A percentile compares a stretch with the other conserved stretches of the same genome.
phyloP scores from a whole-genome alignment of 2,113 vertebrate genomes.

The Alectura lathami region DNA sequence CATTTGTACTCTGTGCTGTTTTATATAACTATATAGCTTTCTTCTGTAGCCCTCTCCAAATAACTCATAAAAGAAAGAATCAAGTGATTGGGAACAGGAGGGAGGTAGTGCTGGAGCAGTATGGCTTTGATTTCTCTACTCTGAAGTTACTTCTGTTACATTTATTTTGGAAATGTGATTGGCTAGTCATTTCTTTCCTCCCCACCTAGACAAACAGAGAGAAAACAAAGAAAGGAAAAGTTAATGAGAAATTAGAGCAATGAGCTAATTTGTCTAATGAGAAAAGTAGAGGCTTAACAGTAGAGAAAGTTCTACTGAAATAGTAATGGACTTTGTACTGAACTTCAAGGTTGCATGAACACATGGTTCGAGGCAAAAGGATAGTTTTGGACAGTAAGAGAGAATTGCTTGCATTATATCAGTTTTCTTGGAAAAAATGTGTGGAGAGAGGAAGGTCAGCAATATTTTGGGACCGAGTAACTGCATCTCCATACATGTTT shows the following conservation, averaged over 20 bases:
- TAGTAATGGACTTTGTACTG: not conserved
- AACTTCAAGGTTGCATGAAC: not conserved
- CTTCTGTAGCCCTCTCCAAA: accelerated
- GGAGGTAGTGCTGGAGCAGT: not conserved
- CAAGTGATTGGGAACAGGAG: not conserved
- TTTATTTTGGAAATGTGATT: not conserved
- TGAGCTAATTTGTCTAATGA: no score
- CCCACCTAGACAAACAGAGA: not conserved
- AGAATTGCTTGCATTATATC: not conserved
- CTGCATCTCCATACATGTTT: not conserved
- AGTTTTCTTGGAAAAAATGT: not conserved
- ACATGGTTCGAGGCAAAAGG: not conserved
- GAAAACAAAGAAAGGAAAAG: not conserved
- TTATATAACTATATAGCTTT: not conserved
- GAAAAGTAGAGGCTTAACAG: not conserved
- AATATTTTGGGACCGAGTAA: not conserved
- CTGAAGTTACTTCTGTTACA: not conserved
- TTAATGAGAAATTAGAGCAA: no score
- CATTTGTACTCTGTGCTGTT: not conserved
- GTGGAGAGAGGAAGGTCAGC: not conserved
- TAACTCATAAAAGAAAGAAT: not conserved
- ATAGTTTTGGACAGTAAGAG: not conserved
- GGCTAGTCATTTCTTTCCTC: not conserved
- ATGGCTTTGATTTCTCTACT: not conserved
- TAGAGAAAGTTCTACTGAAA: not conserved